Conservation (phyloP, 1,140 invertebrate genomes). For the Argopecten irradians region DNA sequence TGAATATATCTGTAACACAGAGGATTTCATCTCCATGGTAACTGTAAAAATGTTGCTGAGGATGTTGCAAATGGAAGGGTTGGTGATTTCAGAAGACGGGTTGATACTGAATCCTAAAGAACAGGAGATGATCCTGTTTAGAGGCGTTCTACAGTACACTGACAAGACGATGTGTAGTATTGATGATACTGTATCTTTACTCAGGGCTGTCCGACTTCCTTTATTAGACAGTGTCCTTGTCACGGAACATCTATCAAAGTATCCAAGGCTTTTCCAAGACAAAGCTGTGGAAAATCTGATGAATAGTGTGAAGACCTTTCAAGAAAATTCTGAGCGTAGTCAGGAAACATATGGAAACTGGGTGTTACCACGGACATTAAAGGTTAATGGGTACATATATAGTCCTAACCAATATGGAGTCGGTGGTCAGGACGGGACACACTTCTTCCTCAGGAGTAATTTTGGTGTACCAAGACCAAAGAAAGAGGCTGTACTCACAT, state of each 20-base stretch:
- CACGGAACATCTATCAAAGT: background rate
- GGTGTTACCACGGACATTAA: background rate
- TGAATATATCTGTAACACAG: conserved; percentile 23
- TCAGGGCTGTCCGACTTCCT: background rate
- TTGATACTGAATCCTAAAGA: background rate
- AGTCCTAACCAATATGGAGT: background rate
- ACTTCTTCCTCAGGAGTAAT: background rate
- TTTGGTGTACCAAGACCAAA: background rate
- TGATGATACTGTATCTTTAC: background rate
- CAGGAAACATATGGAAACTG: background rate
- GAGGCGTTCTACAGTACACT: background rate
- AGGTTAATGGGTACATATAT: background rate
- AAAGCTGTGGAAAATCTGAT: background rate
- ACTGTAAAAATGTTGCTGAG: background rate
- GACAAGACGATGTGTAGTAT: background rate
- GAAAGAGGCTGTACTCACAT: background rate
- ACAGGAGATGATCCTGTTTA: background rate
- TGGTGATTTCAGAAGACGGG: conserved; percentile 1
- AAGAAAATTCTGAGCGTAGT: background rate
- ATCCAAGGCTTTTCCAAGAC: background rate
- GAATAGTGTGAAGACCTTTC: background rate
- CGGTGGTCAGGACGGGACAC: background rate
- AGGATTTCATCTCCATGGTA: background rate
- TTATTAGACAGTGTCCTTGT: background rate
- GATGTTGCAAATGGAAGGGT: background rate